phyloP scores from a whole-genome alignment of 2,888 invertebrate species.

The Scaeva pyrastri region DNA sequence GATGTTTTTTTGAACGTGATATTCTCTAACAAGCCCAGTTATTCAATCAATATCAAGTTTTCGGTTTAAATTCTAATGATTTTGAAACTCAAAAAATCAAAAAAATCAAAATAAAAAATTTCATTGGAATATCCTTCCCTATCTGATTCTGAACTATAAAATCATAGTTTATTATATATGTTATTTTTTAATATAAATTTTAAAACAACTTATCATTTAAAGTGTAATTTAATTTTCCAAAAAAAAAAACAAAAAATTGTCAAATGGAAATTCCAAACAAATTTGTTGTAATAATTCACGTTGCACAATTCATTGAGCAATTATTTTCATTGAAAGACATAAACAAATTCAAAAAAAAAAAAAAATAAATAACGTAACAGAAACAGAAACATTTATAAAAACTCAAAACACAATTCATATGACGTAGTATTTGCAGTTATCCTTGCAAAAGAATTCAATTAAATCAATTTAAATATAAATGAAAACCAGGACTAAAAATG shows the following conservation, averaged over 20 bases:
- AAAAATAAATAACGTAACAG: too few species aligned
- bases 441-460: conserved; percentile 37
- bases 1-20: too few species aligned
- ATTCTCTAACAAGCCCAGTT: too few species aligned
- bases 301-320: conserved; percentile 29
- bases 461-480: conserved; percentile 53
- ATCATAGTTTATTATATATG: not conserved
- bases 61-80: too few species aligned
- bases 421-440: too few species aligned
- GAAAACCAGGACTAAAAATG: conserved; percentile 21
- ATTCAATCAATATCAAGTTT: too few species aligned
- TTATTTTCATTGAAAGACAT: not conserved
- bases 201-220: conserved; percentile 3
- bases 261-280: conserved; percentile 2
- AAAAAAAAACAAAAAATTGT: not conserved
- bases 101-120: too few species aligned
- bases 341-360: not conserved
- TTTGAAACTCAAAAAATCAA: too few species aligned
- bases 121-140: too few species aligned
- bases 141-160: not conserved
- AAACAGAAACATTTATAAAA: not conserved
- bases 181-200: not conserved
- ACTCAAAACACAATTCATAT: not conserved
- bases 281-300: conserved; percentile 19
- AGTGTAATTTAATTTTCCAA: not conserved